Percentiles rank a stretch among this genome's conserved stretches.
These are phyloP conservation scores for Hylia prasina DNA, from an alignment of 2,113 vertebrate genomes.

Conservation along the genomic window DNA sequence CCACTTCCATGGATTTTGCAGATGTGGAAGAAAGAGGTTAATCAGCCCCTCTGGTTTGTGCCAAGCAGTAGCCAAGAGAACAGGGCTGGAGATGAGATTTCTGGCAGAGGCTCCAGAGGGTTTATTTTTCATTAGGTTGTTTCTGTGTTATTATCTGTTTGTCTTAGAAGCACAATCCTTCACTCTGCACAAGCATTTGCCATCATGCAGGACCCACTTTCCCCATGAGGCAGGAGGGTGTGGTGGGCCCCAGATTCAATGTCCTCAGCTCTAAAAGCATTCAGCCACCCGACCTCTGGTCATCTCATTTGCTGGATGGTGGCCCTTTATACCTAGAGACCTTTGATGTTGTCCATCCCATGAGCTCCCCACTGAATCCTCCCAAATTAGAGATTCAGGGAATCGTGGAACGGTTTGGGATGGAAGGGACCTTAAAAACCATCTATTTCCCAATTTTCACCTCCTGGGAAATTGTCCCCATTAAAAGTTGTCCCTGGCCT, in stretches of 20 bases:
- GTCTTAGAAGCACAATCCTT: neutral
- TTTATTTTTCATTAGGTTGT: neutral
- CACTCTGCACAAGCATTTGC: neutral
- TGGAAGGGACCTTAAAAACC: neutral
- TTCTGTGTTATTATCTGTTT: neutral
- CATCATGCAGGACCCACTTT: rapidly evolving
- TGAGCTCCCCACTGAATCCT: neutral
- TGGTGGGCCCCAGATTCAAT: neutral
- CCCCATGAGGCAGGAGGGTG: neutral
- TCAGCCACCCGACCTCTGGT: neutral
- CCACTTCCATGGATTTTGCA: neutral
- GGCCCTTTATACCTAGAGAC: neutral
- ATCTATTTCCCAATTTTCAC: neutral
- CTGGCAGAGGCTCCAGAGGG: neutral
- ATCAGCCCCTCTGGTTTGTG: neutral
- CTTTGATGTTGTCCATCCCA: neutral
- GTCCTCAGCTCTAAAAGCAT: neutral
- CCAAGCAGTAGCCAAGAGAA: neutral
- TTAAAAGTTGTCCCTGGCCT: neutral
- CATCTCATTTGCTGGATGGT: neutral
- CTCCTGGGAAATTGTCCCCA: neutral
- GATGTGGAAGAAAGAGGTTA: neutral
- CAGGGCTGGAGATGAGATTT: neutral
- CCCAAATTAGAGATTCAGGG: neutral
- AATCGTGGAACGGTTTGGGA: neutral